phyloP scores from a whole-genome alignment of 1,140 invertebrate species.

The Drosophila repleta region DNA sequence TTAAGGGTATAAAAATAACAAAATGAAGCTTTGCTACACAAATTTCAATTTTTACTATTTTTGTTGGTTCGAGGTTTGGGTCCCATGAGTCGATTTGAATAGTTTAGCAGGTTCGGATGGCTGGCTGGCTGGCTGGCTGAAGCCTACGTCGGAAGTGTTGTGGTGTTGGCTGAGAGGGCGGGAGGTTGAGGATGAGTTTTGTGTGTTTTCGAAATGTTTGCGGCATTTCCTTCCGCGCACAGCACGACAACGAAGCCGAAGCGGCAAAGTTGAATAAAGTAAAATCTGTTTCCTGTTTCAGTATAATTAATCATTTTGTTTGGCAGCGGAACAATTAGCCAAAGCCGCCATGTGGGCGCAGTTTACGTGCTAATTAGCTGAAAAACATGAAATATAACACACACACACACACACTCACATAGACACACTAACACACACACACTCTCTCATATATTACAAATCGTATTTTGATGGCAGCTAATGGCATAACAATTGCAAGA shows the following conservation, averaged over 20 bases:
- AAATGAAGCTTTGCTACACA: conserved; percentile 47
- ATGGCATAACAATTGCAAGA: conserved; percentile 34
- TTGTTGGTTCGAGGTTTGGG: conserved; percentile 1
- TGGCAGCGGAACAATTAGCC: conserved; percentile 80
- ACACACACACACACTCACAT: conserved; percentile 10
- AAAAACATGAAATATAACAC: conserved; percentile 43
- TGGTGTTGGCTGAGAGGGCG: conserved; percentile 19
- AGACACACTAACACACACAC: conserved; percentile 1
- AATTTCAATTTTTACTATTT: conserved; percentile 5
- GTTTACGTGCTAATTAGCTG: conserved; percentile 76
- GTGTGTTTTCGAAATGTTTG: conserved; percentile 77
- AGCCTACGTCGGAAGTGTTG: conserved; percentile 59
- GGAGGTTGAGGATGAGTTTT: not conserved
- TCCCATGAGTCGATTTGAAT: conserved; percentile 62
- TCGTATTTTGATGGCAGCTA: conserved; percentile 66
- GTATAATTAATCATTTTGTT: conserved; percentile 81
- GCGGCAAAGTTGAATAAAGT: conserved; percentile 74
- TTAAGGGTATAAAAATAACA: conserved; percentile 27
- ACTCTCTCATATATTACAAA: conserved; percentile 44
- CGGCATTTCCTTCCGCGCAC: conserved; percentile 75
- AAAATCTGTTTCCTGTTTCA: conserved; percentile 81
- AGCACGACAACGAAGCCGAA: conserved; percentile 43
- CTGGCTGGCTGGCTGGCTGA: conserved; percentile 21
- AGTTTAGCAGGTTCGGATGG: conserved; percentile 52
- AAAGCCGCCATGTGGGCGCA: conserved; percentile 62